phyloP scores from a whole-genome alignment of 2,113 vertebrate genomes.

The rabbit (Oryctolagus cuniculus) region DNA sequence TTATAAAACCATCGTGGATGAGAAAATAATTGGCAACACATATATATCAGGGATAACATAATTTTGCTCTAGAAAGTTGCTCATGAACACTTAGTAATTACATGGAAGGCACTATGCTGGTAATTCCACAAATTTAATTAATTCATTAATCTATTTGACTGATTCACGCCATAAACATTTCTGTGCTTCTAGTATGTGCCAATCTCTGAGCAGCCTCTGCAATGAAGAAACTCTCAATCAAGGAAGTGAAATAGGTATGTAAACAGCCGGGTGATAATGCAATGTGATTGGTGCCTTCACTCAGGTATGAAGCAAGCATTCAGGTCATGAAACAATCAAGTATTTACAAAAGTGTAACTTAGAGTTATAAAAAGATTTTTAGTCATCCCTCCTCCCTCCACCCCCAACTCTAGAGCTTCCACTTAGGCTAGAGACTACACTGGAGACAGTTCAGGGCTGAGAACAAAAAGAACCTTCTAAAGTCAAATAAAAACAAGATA shows the following conservation, averaged over 20 bases:
- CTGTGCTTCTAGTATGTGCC: not conserved
- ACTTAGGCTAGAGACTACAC: not conserved
- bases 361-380: not conserved
- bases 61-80: conserved; percentile 24
- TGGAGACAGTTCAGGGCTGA: conserved; percentile 6
- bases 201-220: not conserved
- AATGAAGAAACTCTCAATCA: not conserved
- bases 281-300: not conserved
- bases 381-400: too few relatives aligned
- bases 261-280: not conserved
- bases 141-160: not conserved
- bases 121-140: not conserved
- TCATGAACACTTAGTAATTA: not conserved
- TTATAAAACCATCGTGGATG: not conserved
- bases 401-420: not conserved
- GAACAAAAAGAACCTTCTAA: conserved; percentile 22
- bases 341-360: conserved; percentile 10
- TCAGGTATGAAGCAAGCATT: not conserved
- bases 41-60: not conserved
- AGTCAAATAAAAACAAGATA: conserved; percentile 8
- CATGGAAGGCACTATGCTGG: not conserved
- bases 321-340: not conserved
- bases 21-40: conserved; percentile 36
- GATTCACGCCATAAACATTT: not conserved
- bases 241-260: not conserved